Conservation (phyloP, 1,140 invertebrate genomes). For the Propsilocerus akamusi region DNA sequence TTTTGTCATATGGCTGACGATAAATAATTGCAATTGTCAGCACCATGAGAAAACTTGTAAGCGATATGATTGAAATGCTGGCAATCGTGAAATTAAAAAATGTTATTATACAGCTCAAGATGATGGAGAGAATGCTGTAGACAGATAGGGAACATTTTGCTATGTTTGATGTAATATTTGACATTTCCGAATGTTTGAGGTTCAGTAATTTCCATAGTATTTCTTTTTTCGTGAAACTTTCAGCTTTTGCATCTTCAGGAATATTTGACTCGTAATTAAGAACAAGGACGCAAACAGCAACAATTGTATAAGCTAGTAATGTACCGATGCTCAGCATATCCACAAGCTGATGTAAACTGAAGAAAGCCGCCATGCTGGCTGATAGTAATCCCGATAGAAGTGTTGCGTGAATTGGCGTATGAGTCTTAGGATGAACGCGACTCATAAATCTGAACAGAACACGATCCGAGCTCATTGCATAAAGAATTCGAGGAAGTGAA, state of each 20-base stretch:
- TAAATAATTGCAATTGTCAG: slow-evolving; percentile 17
- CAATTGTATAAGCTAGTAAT: slow-evolving; percentile 80
- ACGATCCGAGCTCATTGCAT: slow-evolving; percentile 80
- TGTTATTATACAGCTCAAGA: slow-evolving; percentile 8
- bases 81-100: slow-evolving; percentile 8
- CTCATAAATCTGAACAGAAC: slow-evolving; percentile 59
- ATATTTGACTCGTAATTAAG: slow-evolving; percentile 36
- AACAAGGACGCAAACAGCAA: slow-evolving; percentile 75
- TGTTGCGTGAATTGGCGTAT: slow-evolving; percentile 71
- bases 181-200: slow-evolving; percentile 33
- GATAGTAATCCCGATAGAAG: slow-evolving; percentile 49
- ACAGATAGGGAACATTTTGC: slow-evolving; percentile 34
- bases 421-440: slow-evolving; percentile 44
- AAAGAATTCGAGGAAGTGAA: slow-evolving; percentile 68
- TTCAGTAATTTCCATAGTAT: slow-evolving; percentile 29
- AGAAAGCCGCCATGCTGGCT: slow-evolving; percentile 72
- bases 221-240: slow-evolving; percentile 20
- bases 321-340: slow-evolving; percentile 98
- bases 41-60: slow-evolving; percentile 14
- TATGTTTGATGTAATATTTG: slow-evolving; percentile 34
- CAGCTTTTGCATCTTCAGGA: slow-evolving; percentile 16
- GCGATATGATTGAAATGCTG: slow-evolving; percentile 12
- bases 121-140: slow-evolving; percentile 25
- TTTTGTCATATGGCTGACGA: slow-evolving; percentile 16
- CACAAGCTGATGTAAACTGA: slow-evolving; percentile 74